phyloP scores from a whole-genome alignment of 2,888 invertebrate species.

The Dasysyrphus tricinctus region DNA sequence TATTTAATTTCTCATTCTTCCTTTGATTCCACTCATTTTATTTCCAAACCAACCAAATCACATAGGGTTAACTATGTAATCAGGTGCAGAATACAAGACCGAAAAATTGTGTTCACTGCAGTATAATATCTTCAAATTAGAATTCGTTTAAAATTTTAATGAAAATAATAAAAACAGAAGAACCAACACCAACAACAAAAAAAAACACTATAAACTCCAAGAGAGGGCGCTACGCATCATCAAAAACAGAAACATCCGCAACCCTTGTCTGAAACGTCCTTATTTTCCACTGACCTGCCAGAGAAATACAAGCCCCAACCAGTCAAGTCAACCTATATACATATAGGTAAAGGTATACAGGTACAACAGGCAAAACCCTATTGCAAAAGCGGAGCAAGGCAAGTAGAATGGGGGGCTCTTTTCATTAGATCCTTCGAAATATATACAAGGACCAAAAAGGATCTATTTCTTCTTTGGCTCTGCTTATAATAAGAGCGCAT shows the following conservation, averaged over 20 bases:
- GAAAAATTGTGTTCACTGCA: conserved; percentile 24
- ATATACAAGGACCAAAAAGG: conserved; percentile 40
- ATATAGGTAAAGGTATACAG: not conserved
- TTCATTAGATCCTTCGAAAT: conserved; percentile 63
- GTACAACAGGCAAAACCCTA: conserved; percentile 7
- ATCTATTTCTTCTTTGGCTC: conserved; percentile 28
- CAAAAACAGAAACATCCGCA: conserved; percentile 47
- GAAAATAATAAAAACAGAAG: conserved; percentile 18
- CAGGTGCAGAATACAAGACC: conserved; percentile 18
- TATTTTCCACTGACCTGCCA: conserved; percentile 53
- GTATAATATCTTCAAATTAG: conserved; percentile 54
- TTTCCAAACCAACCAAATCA: not conserved
- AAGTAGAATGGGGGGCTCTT: conserved; percentile 1
- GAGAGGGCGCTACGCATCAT: conserved; percentile 57
- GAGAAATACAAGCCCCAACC: conserved; percentile 14
- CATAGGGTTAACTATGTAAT: conserved; percentile 23
- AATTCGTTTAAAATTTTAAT: conserved; percentile 55
- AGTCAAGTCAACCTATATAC: conserved; percentile 5
- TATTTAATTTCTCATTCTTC: conserved; percentile 43
- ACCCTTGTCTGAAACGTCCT: conserved; percentile 16
- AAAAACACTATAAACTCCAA: conserved; percentile 15
- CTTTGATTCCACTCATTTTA: conserved; percentile 9
- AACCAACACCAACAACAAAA: not conserved
- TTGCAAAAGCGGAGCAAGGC: not conserved
- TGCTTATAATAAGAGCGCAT: not conserved